Evolutionary conservation across 2,113 vertebrate species (phyloP).

Genomic region (Solea solea): DNA sequence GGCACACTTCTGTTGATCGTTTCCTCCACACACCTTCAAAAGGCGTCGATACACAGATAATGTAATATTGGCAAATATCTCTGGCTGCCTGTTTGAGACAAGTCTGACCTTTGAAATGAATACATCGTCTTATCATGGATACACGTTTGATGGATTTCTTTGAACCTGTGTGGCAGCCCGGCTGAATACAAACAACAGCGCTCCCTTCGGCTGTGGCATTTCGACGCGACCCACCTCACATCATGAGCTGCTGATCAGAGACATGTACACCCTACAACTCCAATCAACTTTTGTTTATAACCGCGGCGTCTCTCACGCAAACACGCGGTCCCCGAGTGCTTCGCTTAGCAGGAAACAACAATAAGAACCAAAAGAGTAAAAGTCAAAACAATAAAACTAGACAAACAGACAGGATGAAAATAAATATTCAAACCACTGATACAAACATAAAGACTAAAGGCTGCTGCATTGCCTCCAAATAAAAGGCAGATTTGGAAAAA

Average conservation of each 20-base stretch:
- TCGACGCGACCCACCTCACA: constrained; percentile 7
- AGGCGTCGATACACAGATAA: constrained; percentile 27
- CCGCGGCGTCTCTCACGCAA: background rate
- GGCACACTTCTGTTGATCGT: background rate
- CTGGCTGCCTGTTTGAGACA: constrained; percentile 23
- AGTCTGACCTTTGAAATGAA: constrained; percentile 55
- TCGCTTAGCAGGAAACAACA: constrained; percentile 2
- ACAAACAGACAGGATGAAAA: background rate
- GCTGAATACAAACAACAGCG: constrained; percentile 22
- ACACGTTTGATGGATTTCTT: constrained; percentile 36
- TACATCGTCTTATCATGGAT: constrained; percentile 36
- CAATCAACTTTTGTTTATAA: background rate
- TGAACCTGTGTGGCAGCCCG: constrained; percentile 13
- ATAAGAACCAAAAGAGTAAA: background rate
- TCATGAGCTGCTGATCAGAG: constrained; percentile 23
- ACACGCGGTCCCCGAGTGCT: background rate
- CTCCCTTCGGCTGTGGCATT: constrained; percentile 33
- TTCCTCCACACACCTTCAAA: constrained; percentile 22
- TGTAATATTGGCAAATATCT: constrained; percentile 50
- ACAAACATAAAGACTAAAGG: background rate
- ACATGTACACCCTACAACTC: background rate
- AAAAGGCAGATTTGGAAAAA: background rate
- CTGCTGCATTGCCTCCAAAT: background rate
- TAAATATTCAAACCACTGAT: background rate
- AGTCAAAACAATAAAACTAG: background rate